A percentile compares a stretch with the other conserved stretches of the same genome.
These are phyloP conservation scores for Argopecten irradians DNA, from an alignment of 1,140 invertebrate genomes.

Conservation along the genomic window DNA sequence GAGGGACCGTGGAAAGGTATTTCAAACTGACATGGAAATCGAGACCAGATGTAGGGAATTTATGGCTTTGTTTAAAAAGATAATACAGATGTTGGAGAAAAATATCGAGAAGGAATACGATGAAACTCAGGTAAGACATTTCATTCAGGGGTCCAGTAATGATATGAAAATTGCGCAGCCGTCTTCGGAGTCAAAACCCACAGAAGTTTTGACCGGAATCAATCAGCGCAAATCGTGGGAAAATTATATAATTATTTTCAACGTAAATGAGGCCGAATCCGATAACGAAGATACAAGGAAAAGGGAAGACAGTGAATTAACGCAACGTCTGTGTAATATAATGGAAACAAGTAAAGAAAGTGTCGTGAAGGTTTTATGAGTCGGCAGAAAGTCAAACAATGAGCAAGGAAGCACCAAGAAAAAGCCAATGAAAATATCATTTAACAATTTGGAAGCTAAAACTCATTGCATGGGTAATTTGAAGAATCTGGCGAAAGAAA, in stretches of 20 bases:
- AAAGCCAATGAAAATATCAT: background rate
- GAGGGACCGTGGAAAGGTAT: too few species aligned
- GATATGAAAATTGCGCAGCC: too few species aligned
- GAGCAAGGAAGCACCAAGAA: background rate
- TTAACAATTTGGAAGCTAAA: background rate
- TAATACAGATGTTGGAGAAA: too few species aligned
- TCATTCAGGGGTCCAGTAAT: too few species aligned
- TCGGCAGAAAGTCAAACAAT: background rate
- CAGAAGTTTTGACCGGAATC: background rate
- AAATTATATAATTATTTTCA: background rate
- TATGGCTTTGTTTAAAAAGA: too few species aligned
- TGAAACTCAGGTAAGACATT: too few species aligned
- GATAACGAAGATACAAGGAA: background rate
- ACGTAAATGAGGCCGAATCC: background rate
- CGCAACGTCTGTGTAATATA: background rate
- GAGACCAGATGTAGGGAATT: too few species aligned
- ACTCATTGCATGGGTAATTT: background rate
- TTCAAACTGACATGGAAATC: too few species aligned
- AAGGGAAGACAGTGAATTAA: background rate
- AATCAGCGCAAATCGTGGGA: background rate
- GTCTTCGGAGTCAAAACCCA: background rate
- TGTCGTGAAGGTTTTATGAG: background rate
- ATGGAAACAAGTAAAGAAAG: background rate
- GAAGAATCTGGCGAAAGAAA: background rate
- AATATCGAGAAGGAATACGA: too few species aligned